Percentiles rank a stretch among this genome's conserved stretches.
phyloP scores from a whole-genome alignment of 2,888 invertebrate species.

The Oscheius sp. region DNA sequence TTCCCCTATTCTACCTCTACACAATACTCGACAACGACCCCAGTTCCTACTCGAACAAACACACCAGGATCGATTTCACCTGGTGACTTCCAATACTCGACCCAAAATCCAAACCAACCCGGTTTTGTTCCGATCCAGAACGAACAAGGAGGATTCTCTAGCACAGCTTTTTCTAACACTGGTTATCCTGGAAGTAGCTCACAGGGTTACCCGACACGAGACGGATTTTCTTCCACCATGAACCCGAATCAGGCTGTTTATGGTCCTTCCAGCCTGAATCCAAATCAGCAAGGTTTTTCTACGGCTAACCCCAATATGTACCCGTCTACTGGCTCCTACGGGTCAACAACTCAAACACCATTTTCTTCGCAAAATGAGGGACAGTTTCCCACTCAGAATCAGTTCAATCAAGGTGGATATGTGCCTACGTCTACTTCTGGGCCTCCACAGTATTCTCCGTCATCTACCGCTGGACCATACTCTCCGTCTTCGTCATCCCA shows the following conservation, averaged over 20 bases:
- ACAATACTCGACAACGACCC: constrained; percentile 22
- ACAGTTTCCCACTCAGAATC: constrained; percentile 1
- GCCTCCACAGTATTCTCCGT: not conserved
- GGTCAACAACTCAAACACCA: constrained; percentile 2
- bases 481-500: not conserved
- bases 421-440: constrained; percentile 6
- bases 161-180: constrained; percentile 4
- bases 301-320: constrained; percentile 10
- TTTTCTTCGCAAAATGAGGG: not conserved
- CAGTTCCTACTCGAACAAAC: constrained; percentile 17
- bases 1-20: constrained; percentile 23
- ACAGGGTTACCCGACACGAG: not conserved
- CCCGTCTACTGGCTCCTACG: not conserved
- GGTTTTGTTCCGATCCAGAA: constrained; percentile 4
- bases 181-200: not conserved
- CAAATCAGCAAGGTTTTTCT: constrained; percentile 1
- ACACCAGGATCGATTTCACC: constrained; percentile 6
- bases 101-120: constrained; percentile 24
- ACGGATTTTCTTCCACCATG: constrained; percentile 2
- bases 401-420: constrained; percentile 20
- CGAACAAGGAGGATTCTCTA: constrained; percentile 6
- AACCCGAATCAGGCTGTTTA: not conserved
- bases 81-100: constrained; percentile 25
- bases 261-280: not conserved
- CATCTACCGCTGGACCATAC: constrained; percentile 1